These are phyloP conservation scores for Mythimna albipuncta DNA, from an alignment of 2,888 invertebrate species.

Conservation along the genomic window DNA sequence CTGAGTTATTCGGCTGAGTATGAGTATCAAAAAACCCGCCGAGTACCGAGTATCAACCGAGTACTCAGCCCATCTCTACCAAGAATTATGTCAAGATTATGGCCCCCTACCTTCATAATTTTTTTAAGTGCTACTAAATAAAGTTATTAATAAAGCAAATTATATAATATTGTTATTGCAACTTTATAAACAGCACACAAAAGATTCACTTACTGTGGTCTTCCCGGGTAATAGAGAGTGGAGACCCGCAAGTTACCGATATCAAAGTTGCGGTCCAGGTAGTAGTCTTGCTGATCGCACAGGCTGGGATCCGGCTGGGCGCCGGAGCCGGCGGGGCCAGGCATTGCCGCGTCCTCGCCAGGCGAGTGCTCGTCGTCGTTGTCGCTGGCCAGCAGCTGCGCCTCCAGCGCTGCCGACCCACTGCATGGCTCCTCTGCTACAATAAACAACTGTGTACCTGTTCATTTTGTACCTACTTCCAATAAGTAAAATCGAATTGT, in stretches of 20 bases:
- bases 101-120: too few relatives aligned
- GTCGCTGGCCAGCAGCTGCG: conserved; percentile 77
- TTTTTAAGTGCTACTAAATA: too few relatives aligned
- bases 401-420: conserved; percentile 62
- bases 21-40: too few relatives aligned
- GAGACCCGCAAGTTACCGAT: conserved; percentile 90
- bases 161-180: too few relatives aligned
- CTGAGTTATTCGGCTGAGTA: too few relatives aligned
- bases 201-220: conserved; percentile 89
- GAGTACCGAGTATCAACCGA: too few relatives aligned
- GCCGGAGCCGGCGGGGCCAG: background rate
- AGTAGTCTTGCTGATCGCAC: conserved; percentile 88
- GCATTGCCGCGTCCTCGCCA: background rate
- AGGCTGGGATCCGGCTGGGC: background rate
- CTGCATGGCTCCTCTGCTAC: conserved; percentile 6
- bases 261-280: conserved; percentile 90
- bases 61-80: too few relatives aligned
- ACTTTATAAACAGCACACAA: background rate
- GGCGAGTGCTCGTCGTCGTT: conserved; percentile 66
- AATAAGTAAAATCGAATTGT: background rate
- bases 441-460: background rate
- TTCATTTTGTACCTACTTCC: background rate
- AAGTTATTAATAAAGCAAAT: too few relatives aligned
- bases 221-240: conserved; percentile 92
- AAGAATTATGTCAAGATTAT: too few relatives aligned